These are phyloP conservation scores for Zootoca vivipara DNA, from an alignment of 2,113 vertebrate species.

Conservation along the genomic window DNA sequence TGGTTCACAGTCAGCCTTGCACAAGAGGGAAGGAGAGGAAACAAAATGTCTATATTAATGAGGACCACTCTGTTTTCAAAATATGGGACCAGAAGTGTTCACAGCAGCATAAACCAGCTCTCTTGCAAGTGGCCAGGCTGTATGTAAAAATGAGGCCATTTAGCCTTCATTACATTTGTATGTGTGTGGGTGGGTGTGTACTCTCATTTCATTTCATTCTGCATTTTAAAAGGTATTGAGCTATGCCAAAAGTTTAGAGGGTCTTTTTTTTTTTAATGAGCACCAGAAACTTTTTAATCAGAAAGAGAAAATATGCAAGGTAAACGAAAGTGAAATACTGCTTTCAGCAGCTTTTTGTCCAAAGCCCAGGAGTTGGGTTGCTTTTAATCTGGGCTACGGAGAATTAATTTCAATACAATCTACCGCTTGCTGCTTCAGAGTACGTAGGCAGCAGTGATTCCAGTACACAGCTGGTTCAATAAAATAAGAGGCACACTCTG, in stretches of 20 bases:
- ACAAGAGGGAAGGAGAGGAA: no score
- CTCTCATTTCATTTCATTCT: background rate
- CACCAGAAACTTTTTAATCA: background rate
- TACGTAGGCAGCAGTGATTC: background rate
- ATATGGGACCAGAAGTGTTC: no score
- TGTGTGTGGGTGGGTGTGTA: background rate
- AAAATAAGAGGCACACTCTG: background rate
- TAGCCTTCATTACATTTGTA: background rate
- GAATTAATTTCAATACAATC: conserved; percentile 1
- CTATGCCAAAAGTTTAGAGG: background rate
- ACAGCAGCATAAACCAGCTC: no score
- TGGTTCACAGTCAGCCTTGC: no score
- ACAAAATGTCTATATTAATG: no score
- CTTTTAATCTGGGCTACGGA: background rate
- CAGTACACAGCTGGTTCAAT: background rate
- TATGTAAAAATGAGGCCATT: no score
- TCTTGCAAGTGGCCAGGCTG: no score
- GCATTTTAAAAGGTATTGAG: background rate
- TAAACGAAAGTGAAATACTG: background rate
- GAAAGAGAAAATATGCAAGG: background rate
- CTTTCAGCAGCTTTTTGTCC: conserved; percentile 14
- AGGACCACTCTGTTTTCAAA: no score
- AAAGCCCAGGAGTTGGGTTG: background rate
- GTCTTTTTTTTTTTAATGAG: background rate
- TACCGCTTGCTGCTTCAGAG: background rate